Evolutionary conservation across 1,140 invertebrate species (phyloP), one percentile per base, ranked within the genome.

Genomic region (Drosophila malerkotliana): DNA sequence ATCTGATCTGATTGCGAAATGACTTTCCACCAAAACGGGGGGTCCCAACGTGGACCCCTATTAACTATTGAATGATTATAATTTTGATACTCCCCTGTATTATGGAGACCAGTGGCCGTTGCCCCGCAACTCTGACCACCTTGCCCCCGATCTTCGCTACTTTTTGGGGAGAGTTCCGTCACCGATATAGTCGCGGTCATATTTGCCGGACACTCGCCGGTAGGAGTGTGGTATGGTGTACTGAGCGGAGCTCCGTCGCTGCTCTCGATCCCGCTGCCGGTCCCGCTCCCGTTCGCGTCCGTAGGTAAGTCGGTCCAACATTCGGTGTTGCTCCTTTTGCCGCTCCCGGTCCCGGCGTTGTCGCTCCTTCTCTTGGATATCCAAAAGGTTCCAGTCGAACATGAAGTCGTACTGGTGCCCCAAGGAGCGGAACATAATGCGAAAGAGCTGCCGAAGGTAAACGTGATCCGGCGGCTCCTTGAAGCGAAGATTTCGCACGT

Each of bases 401-500:
- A 98, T 96, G 92, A 99, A 99, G 93, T 99, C 99, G 89, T 99
- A 99, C 47, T 98, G 98, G 92, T 99, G 98, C 54, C 98, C 98
- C 84, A 99, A 95, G 67, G 97, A 95, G 89, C 98, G 97, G 92
- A 99, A 99, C 26, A 99, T 94, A 64, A 98, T 98, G 47, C 98
- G 95, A 93, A 99, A 99, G 53, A 99, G 93, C 92, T 99, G 98
- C 57, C 98, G 94, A 54, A 99, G 94, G 92, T 99, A 98, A 74
- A 95, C 95, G 83, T 99, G 99, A 93, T 99, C 98, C 0, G 99
- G 99, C 76, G 96, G 95, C 89, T 99, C 98, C 88, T 99, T 98
- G 92, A 99, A 99, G 75, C 97, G 94, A 66, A 99, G 93, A 67
- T 97, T 96, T 82, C 98, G 95, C 92, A 98, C 98, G 92, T 99